Evolutionary conservation across 2,113 vertebrate genomes (phyloP).

Genomic region (Pantherophis guttatus): DNA sequence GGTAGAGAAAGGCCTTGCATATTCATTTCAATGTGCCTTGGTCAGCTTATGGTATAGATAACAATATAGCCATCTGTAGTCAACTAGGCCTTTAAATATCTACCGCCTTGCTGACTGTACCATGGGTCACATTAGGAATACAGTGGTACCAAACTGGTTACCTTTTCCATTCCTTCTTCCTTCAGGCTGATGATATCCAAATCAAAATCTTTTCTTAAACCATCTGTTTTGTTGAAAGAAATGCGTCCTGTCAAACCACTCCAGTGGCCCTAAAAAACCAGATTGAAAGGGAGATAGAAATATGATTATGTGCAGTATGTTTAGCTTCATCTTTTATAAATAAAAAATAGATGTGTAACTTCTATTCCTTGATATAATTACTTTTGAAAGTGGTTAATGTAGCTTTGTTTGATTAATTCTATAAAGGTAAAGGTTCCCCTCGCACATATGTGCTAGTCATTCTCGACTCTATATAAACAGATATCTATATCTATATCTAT

Average conservation of each 20-base stretch:
- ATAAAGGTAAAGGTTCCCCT: background rate
- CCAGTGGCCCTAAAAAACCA: conserved; percentile 83
- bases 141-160: conserved; percentile 58
- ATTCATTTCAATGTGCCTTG: background rate
- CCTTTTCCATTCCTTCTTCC: conserved; percentile 97
- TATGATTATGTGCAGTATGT: background rate
- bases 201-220: conserved; percentile 93
- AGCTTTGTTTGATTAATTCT: background rate
- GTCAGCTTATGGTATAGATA: background rate
- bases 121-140: background rate
- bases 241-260: conserved; percentile 94
- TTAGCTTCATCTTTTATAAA: conserved; percentile 7
- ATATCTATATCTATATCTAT: no score
- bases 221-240: conserved; percentile 92
- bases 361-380: background rate
- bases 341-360: background rate
- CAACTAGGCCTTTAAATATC: background rate
- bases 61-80: background rate
- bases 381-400: background rate
- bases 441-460: no score
- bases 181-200: conserved; percentile 97
- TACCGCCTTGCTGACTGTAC: background rate
- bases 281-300: conserved; percentile 24
- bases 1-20: background rate
- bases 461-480: no score